phyloP scores from a whole-genome alignment of 2,888 invertebrate genomes.

The Nematopogon swammerdamellus region DNA sequence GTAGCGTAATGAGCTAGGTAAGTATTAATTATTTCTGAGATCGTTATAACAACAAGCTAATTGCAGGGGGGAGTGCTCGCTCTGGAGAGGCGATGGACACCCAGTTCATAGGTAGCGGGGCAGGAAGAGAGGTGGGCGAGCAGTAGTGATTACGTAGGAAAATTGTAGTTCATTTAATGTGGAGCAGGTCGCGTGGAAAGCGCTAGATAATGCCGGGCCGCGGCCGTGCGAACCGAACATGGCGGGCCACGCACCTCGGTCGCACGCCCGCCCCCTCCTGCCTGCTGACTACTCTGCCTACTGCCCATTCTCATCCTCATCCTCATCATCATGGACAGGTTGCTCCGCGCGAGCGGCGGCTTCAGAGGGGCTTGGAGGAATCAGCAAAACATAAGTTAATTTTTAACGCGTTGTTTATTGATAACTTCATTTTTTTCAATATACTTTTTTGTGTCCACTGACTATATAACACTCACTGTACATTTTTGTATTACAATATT shows the following conservation, averaged over 20 bases:
- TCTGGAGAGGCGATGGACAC: no score
- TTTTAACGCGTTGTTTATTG: conserved; percentile 52
- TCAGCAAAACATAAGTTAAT: conserved; percentile 34
- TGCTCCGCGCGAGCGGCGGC: no score
- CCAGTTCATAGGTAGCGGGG: no score
- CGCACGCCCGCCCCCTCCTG: background rate
- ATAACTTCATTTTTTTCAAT: conserved; percentile 54
- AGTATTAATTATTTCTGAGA: no score
- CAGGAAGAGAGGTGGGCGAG: no score
- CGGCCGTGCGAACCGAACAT: background rate
- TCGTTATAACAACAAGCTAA: no score
- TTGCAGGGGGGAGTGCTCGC: no score
- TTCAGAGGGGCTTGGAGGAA: conserved; percentile 32
- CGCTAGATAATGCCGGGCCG: background rate
- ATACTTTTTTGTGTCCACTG: conserved; percentile 57
- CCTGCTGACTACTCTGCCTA: background rate
- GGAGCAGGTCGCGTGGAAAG: background rate
- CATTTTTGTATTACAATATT: conserved; percentile 55
- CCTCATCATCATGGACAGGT: no score
- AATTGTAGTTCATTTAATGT: background rate
- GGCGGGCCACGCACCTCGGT: conserved; percentile 3
- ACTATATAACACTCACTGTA: conserved; percentile 59
- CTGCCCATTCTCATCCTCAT: no score
- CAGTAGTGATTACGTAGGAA: background rate
- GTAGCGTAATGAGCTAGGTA: no score